These are phyloP conservation scores for Brachypodius melanocephalos DNA, from an alignment of 2,113 vertebrate species.

Conservation along the genomic window DNA sequence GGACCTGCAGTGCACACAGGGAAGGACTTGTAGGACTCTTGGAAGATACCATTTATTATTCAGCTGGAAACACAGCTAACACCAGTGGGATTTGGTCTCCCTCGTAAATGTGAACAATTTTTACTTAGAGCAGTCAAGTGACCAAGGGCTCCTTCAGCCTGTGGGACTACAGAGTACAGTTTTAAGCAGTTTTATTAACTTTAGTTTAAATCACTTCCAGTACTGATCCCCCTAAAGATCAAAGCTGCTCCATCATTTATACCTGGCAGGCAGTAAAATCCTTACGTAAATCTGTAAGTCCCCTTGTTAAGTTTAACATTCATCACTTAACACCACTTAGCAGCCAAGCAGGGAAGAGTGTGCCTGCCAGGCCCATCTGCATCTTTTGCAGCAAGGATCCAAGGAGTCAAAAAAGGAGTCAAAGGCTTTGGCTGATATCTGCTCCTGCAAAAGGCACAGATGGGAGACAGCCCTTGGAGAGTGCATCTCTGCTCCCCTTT, in stretches of 20 bases:
- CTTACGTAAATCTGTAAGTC: slow-evolving; percentile 64
- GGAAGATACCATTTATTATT: slow-evolving; percentile 47
- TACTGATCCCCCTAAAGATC: slow-evolving; percentile 56
- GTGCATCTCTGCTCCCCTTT: not conserved
- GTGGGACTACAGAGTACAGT: slow-evolving; percentile 37
- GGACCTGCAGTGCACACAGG: not conserved
- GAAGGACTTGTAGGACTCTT: slow-evolving; percentile 17
- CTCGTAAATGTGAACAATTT: slow-evolving; percentile 61
- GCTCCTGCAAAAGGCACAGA: not conserved
- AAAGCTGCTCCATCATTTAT: slow-evolving; percentile 65
- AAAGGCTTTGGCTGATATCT: not conserved
- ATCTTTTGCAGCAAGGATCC: not conserved
- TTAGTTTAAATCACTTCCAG: slow-evolving; percentile 62
- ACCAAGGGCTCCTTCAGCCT: slow-evolving; percentile 45
- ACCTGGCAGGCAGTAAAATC: slow-evolving; percentile 66
- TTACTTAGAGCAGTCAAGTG: slow-evolving; percentile 60
- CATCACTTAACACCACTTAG: slow-evolving; percentile 63
- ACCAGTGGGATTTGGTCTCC: slow-evolving; percentile 20
- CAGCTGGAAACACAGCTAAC: slow-evolving; percentile 23
- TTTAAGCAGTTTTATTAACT: slow-evolving; percentile 65
- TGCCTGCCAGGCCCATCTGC: not conserved
- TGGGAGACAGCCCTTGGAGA: not conserved
- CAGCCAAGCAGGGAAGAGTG: not conserved
- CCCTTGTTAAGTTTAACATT: slow-evolving; percentile 68
- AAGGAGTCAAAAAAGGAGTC: not conserved